Conservation (phyloP, 2,888 invertebrate genomes). For the Caenorhabditis drosophilae region DNA sequence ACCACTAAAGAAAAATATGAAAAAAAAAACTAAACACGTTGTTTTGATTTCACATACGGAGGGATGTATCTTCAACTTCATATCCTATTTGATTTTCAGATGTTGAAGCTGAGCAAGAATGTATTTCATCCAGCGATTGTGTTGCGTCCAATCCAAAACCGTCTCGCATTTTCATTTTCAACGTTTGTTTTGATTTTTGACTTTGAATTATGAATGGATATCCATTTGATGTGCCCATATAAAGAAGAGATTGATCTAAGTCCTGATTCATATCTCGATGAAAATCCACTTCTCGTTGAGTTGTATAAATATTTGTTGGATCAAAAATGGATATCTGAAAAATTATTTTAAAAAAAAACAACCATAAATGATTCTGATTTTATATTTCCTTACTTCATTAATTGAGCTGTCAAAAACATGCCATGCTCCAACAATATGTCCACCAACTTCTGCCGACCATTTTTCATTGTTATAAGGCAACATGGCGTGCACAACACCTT, state of each 20-base stretch:
- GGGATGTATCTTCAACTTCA: constrained; percentile 16
- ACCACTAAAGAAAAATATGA: constrained; percentile 7
- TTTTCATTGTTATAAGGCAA: constrained; percentile 24
- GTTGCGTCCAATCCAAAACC: constrained; percentile 3
- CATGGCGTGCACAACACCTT: constrained; percentile 43
- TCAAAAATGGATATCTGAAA: constrained; percentile 55
- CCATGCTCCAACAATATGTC: constrained; percentile 51
- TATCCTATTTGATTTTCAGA: constrained; percentile 12
- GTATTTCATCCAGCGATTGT: constrained; percentile 5
- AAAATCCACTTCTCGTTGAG: constrained; percentile 24
- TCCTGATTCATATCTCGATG: constrained; percentile 13
- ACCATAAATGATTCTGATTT: background rate
- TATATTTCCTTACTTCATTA: constrained; percentile 12
- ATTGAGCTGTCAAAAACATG: constrained; percentile 27
- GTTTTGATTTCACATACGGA: no score
- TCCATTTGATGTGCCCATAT: constrained; percentile 27
- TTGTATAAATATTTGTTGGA: constrained; percentile 45
- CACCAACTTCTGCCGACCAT: constrained; percentile 43
- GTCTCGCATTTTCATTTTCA: constrained; percentile 21
- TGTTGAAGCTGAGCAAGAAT: constrained; percentile 18
- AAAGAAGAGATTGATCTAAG: constrained; percentile 19
- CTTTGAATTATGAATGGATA: constrained; percentile 37
- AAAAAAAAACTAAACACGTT: no score
- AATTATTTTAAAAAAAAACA: constrained; percentile 1
- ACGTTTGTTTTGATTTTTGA: constrained; percentile 22